Percentiles rank a stretch among this genome's conserved stretches.
Conservation (phyloP, 2,888 invertebrate species). For the Eupithecia inturbata region DNA sequence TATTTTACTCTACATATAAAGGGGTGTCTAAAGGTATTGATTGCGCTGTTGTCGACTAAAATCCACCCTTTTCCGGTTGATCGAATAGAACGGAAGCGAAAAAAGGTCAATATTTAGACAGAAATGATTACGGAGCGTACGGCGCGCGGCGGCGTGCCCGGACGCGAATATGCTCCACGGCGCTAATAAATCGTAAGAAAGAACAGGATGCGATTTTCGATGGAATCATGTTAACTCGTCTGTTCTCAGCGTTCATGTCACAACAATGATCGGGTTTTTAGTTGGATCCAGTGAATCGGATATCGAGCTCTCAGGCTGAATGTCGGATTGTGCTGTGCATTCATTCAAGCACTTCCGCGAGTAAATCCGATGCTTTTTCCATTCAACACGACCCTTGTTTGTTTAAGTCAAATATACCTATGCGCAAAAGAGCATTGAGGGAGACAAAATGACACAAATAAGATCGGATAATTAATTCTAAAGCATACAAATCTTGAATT, state of each 20-base stretch:
- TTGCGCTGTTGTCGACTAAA: slow-evolving; percentile 65
- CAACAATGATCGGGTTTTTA: slow-evolving; percentile 62
- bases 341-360: slow-evolving; percentile 67
- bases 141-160: no score
- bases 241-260: slow-evolving; percentile 73
- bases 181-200: slow-evolving; percentile 76
- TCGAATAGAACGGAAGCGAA: slow-evolving; percentile 72
- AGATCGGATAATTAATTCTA: neutral
- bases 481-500: neutral
- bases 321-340: slow-evolving; percentile 61
- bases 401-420: slow-evolving; percentile 8
- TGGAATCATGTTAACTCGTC: slow-evolving; percentile 75
- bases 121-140: slow-evolving; percentile 73
- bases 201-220: slow-evolving; percentile 80
- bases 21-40: slow-evolving; percentile 68
- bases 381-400: slow-evolving; percentile 51
- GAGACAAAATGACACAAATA: neutral
- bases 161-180: slow-evolving; percentile 72
- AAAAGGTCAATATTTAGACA: slow-evolving; percentile 83
- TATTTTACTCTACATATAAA: slow-evolving; percentile 51
- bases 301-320: slow-evolving; percentile 65
- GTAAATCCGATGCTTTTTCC: slow-evolving; percentile 55
- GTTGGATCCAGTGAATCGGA: slow-evolving; percentile 65
- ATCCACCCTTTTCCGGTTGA: slow-evolving; percentile 70
- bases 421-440: neutral